A percentile compares a stretch with the other conserved stretches of the same genome.
phyloP scores from a whole-genome alignment of 2,888 invertebrate species.

The Meiosimyza platycephala region DNA sequence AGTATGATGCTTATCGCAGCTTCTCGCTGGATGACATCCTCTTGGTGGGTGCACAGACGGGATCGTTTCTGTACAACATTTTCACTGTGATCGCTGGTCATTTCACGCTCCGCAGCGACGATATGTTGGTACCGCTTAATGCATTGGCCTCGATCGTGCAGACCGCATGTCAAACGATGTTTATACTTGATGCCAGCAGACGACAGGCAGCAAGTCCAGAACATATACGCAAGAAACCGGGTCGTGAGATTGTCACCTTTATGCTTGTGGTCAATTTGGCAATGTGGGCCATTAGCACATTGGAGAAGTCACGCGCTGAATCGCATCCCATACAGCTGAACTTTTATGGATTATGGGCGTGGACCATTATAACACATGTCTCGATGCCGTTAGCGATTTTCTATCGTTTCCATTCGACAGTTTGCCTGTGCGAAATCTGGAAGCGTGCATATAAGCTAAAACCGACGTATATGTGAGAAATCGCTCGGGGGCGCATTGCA shows the following conservation, averaged over 20 bases:
- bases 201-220: slow-evolving; percentile 84
- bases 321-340: slow-evolving; percentile 92
- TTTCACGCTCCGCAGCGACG: slow-evolving; percentile 84
- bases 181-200: slow-evolving; percentile 90
- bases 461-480: slow-evolving; percentile 82
- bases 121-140: slow-evolving; percentile 83
- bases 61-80: slow-evolving; percentile 92
- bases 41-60: slow-evolving; percentile 91
- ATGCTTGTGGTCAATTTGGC: slow-evolving; percentile 89
- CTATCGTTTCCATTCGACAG: slow-evolving; percentile 94
- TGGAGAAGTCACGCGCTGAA: slow-evolving; percentile 91
- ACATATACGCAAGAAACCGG: slow-evolving; percentile 88
- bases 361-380: slow-evolving; percentile 95
- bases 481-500: slow-evolving; percentile 66
- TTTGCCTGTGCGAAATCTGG: slow-evolving; percentile 96
- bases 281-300: slow-evolving; percentile 94
- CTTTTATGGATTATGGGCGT: slow-evolving; percentile 94
- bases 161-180: slow-evolving; percentile 90
- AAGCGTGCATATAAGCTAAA: slow-evolving; percentile 94
- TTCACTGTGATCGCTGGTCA: slow-evolving; percentile 95
- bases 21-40: slow-evolving; percentile 90
- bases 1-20: slow-evolving; percentile 85
- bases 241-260: slow-evolving; percentile 93
- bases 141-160: slow-evolving; percentile 88
- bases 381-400: slow-evolving; percentile 94